These are phyloP conservation scores for Ranitomeya imitator DNA, from an alignment of 2,113 vertebrate genomes.

Conservation along the genomic window DNA sequence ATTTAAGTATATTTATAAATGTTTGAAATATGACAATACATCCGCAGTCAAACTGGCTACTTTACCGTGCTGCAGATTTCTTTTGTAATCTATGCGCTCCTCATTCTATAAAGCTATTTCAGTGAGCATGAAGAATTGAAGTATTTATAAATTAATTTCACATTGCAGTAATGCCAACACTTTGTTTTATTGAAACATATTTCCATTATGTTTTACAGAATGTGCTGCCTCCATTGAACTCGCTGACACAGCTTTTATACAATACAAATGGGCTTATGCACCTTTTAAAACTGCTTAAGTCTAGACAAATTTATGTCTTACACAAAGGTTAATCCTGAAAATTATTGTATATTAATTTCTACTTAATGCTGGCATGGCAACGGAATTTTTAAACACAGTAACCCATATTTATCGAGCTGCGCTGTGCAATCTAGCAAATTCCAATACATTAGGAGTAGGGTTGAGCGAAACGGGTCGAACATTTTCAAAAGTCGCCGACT, in stretches of 20 bases:
- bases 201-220: slow-evolving; percentile 59
- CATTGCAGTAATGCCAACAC: slow-evolving; percentile 59
- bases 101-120: slow-evolving; percentile 64
- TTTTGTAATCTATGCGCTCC: slow-evolving; percentile 47
- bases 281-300: slow-evolving; percentile 66
- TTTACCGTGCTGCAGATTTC: background rate
- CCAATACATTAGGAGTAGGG: slow-evolving; percentile 5
- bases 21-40: background rate
- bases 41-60: background rate
- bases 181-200: slow-evolving; percentile 58
- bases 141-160: slow-evolving; percentile 61
- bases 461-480: too few species aligned
- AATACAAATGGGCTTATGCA: slow-evolving; percentile 65
- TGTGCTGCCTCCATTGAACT: slow-evolving; percentile 60
- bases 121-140: slow-evolving; percentile 62
- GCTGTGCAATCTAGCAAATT: slow-evolving; percentile 20
- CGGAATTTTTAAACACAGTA: slow-evolving; percentile 15
- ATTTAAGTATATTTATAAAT: background rate
- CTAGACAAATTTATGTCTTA: slow-evolving; percentile 65
- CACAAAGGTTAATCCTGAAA: slow-evolving; percentile 72
- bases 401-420: background rate
- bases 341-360: slow-evolving; percentile 61
- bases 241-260: slow-evolving; percentile 68
- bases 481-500: too few species aligned
- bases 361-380: slow-evolving; percentile 40